phyloP scores from a whole-genome alignment of 2,888 invertebrate genomes.

The Aplocera efformata region DNA sequence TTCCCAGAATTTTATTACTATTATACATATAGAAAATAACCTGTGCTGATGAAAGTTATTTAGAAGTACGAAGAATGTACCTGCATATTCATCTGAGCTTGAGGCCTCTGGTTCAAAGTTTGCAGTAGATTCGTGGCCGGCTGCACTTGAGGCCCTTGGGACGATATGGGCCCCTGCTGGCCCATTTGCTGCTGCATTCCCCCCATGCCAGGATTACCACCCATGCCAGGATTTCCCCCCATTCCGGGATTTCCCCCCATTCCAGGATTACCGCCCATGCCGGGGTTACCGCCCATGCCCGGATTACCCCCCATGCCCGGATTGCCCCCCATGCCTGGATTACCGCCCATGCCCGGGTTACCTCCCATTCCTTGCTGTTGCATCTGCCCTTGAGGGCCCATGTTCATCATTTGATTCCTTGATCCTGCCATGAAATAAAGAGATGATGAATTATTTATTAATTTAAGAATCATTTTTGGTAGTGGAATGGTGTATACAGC shows the following conservation, averaged over 20 bases:
- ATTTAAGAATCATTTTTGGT: no score
- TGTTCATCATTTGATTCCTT: constrained; percentile 78
- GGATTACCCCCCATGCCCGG: constrained; percentile 53
- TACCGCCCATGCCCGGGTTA: constrained; percentile 56
- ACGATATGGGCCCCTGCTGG: constrained; percentile 58
- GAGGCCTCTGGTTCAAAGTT: constrained; percentile 84
- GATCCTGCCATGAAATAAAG: no score
- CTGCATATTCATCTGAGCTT: constrained; percentile 76
- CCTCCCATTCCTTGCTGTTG: constrained; percentile 65
- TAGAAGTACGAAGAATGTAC: no score
- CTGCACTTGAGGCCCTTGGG: constrained; percentile 76
- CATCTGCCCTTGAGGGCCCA: constrained; percentile 80
- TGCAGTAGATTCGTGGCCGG: constrained; percentile 86
- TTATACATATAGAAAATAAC: no score
- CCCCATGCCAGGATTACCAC: constrained; percentile 43
- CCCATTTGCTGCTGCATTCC: constrained; percentile 70
- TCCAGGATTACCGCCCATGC: constrained; percentile 56
- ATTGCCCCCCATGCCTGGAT: constrained; percentile 57
- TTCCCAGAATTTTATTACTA: no score
- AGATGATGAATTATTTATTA: no score
- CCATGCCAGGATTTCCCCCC: constrained; percentile 43
- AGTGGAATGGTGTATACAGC: no score
- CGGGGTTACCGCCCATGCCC: constrained; percentile 56
- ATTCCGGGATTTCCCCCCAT: constrained; percentile 58
- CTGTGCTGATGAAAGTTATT: no score